Base-by-base conservation (phyloP, 2,113 vertebrate genomes). In the Rana temporaria region DNA sequence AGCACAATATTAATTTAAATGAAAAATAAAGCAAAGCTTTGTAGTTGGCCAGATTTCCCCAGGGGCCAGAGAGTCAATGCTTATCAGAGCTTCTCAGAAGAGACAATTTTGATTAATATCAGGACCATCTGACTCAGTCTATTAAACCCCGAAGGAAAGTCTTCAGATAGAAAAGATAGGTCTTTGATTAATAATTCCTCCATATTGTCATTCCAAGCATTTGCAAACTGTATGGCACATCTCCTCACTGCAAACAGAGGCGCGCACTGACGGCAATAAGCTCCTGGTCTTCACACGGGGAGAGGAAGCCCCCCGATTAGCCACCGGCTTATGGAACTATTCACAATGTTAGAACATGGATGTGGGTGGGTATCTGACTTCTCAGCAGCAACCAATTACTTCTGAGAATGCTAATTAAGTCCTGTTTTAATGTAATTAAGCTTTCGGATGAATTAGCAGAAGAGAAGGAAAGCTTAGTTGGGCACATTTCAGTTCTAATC, bases 141-240 rank as follows among this genome's bases (percentile, higher is more conserved):
- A 93, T 93, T 91, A 93, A 92, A 90, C 89, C 92, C 93, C 86
- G 90, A 90, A 94, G 93, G 91, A 92, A 92, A 89, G 88, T 93
- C 93, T 92, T 94, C 91, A 92, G 91, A 93, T 92, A 92, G 85
- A 86, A 91, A 86, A 91, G 91, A 93, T 90, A 90, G 18, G 89
- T 83, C 90, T 94, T 94, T 94, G 92, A 93, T 94, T 92, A 94
- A 94, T 92, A 93, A 94, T 93, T 94, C 93, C 88, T 88, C 86
- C 89, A 86, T 86, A 90, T 87, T 91, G 91, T 90, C 89, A 93
- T 91, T 91, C 89, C 69, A 85, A 89, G 91, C 91, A 89, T 88
- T 91, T 90, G 87, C 77, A 88, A 83, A 89, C 86, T 60, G 78
- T 19, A 73, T 86, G 89, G 90, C 84, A 89, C 87, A 85, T 91